A percentile compares a stretch with the other conserved stretches of the same genome.
These are phyloP conservation scores for Cyanocitta stelleri DNA, from an alignment of 2,113 vertebrate species.

Conservation along the genomic window DNA sequence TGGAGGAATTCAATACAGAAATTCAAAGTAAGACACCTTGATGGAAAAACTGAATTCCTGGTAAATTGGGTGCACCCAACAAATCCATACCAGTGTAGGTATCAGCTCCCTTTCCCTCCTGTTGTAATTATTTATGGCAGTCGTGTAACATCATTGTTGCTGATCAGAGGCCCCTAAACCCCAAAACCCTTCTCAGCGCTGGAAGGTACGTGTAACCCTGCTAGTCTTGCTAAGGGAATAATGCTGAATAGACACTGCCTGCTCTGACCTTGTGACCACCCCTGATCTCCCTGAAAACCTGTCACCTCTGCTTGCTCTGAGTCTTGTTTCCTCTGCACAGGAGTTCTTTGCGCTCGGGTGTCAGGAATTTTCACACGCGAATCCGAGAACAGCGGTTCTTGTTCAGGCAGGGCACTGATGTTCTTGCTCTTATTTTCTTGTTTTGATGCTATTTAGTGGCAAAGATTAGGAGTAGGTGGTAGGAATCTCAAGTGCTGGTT, in stretches of 20 bases:
- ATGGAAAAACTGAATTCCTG: not conserved
- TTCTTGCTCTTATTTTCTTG: not conserved
- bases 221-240: not conserved
- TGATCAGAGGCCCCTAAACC: not conserved
- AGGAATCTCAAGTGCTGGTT: not conserved
- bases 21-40: not conserved
- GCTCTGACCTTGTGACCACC: not conserved
- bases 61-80: not conserved
- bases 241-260: not conserved
- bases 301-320: not conserved
- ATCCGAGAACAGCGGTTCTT: not conserved
- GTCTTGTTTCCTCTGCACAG: not conserved
- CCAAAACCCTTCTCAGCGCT: not conserved
- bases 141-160: not conserved
- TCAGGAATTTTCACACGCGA: rapidly evolving
- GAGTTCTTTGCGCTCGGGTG: not conserved
- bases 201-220: not conserved
- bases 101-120: not conserved
- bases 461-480: not conserved
- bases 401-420: not conserved
- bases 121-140: not conserved
- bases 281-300: not conserved
- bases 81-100: not conserved
- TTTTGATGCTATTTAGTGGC: not conserved
- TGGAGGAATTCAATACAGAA: conserved; percentile 10